Percentiles rank a stretch among this genome's conserved stretches.
Conservation (phyloP, 2,888 invertebrate species). For the Vanessa cardui region DNA sequence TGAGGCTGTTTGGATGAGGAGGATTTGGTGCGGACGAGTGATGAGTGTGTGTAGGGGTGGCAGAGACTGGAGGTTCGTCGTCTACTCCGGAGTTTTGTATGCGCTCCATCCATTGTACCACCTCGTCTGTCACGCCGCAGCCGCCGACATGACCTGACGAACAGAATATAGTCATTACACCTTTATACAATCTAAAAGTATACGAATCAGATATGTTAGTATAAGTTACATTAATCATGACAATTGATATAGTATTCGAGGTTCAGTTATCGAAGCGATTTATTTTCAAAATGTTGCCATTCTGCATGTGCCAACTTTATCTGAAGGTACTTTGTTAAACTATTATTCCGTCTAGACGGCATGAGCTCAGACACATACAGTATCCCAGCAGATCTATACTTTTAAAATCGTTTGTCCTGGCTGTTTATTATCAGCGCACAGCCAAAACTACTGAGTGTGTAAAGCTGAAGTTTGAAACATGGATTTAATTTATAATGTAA, state of each 20-base stretch:
- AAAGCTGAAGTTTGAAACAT: too few relatives aligned
- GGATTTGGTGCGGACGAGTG: conserved; percentile 57
- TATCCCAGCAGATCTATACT: neutral
- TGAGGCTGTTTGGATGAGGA: conserved; percentile 71
- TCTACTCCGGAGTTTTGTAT: conserved; percentile 91
- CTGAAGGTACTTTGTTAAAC: conserved; percentile 33
- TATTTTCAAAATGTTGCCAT: conserved; percentile 28
- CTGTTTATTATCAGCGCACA: too few relatives aligned
- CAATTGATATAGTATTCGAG: conserved; percentile 13
- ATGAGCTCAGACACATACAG: conserved; percentile 10
- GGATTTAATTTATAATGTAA: neutral
- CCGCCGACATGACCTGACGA: conserved; percentile 90
- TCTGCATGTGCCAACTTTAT: conserved; percentile 38
- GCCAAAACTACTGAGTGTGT: too few relatives aligned
- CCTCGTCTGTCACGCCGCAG: conserved; percentile 94
- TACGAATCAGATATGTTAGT: neutral
- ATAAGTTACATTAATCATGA: neutral
- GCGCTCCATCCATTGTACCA: conserved; percentile 95
- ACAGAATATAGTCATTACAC: conserved; percentile 33
- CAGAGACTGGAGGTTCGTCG: conserved; percentile 69
- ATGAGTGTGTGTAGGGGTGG: conserved; percentile 49
- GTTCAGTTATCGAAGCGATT: conserved; percentile 26
- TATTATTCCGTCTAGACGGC: conserved; percentile 39
- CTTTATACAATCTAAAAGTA: too few relatives aligned
- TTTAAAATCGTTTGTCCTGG: too few relatives aligned